Conservation (phyloP, 64 coral and sea anemone species). For the Dendronephthya gigantea region DNA sequence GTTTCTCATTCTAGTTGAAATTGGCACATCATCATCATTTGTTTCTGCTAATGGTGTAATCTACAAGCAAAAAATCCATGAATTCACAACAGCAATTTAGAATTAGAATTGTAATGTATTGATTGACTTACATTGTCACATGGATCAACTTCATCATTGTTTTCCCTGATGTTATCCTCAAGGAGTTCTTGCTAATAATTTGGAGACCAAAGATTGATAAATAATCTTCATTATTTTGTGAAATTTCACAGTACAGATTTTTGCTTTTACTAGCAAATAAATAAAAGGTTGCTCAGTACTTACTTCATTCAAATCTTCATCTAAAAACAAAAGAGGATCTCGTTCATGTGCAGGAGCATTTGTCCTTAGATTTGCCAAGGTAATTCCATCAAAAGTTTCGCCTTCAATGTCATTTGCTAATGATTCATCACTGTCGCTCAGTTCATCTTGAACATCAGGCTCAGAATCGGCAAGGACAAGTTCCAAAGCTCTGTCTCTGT, state of each 20-base stretch:
- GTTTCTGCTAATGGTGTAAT: neutral
- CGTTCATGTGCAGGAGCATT: neutral
- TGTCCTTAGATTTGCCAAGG: neutral
- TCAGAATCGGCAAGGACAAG: neutral
- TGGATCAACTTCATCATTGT: neutral
- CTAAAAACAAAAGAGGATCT: neutral
- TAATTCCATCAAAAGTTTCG: neutral
- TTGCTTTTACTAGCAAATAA: neutral
- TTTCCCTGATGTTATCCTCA: neutral
- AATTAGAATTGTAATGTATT: neutral
- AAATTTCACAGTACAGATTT: neutral
- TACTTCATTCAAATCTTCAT: neutral
- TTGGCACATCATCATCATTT: neutral
- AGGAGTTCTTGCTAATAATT: neutral
- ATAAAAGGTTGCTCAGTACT: neutral
- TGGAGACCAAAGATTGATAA: neutral
- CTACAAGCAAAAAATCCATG: neutral
- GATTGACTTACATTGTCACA: neutral
- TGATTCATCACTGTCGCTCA: neutral
- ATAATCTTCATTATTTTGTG: neutral
- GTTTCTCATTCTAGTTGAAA: constrained; percentile 6
- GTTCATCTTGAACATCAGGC: too few species aligned
- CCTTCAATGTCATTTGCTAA: neutral
- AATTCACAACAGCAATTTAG: neutral
- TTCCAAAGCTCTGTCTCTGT: neutral